Conservation (phyloP, 2,888 invertebrate species). For the Heteromurus nitidus region DNA sequence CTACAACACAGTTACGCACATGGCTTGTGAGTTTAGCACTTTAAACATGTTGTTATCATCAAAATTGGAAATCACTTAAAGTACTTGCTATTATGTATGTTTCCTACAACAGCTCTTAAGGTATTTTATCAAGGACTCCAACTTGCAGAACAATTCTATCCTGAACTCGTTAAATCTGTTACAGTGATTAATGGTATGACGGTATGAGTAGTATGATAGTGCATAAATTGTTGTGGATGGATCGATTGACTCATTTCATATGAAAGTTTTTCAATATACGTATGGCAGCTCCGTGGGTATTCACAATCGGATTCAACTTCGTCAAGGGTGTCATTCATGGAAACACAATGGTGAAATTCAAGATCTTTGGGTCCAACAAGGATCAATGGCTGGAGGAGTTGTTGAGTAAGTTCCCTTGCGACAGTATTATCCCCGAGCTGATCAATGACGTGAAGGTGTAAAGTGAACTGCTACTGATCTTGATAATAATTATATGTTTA, state of each 20-base stretch:
- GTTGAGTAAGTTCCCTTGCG: constrained; percentile 19
- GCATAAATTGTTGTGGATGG: too few relatives aligned
- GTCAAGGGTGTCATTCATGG: constrained; percentile 43
- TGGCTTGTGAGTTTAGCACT: constrained; percentile 13
- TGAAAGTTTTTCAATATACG: too few relatives aligned
- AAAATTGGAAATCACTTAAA: too few relatives aligned
- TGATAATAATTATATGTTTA: too few relatives aligned
- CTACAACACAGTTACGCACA: constrained; percentile 50
- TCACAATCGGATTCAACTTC: constrained; percentile 51
- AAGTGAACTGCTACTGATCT: too few relatives aligned
- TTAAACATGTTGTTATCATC: neutral
- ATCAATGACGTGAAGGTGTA: constrained; percentile 30
- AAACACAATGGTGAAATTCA: constrained; percentile 51
- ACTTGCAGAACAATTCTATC: constrained; percentile 54
- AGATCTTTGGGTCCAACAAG: constrained; percentile 42
- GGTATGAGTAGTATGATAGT: neutral
- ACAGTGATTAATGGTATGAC: constrained; percentile 47
- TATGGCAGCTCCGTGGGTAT: constrained; percentile 57
- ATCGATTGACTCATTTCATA: too few relatives aligned
- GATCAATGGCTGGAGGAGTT: constrained; percentile 35
- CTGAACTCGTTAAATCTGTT: constrained; percentile 53
- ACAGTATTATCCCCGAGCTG: constrained; percentile 34
- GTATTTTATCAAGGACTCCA: constrained; percentile 53
- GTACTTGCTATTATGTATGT: too few relatives aligned
- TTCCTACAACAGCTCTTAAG: constrained; percentile 28